Base-by-base conservation (phyloP, 2,888 invertebrate genomes). In the Synergus umbraculus region DNA sequence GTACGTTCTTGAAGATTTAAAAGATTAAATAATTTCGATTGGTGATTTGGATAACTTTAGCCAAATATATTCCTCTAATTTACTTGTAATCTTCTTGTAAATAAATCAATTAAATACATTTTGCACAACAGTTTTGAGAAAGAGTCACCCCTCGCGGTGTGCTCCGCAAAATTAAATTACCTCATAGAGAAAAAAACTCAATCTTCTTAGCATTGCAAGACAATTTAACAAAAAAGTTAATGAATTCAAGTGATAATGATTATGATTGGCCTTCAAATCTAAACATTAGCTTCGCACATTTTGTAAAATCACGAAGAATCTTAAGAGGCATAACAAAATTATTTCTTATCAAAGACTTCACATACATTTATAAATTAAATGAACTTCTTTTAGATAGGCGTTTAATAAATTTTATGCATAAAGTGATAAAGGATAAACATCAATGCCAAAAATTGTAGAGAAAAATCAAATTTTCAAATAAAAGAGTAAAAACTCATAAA, bases 161-260 rank as follows among this genome's bases (percentile, higher is more conserved):
- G 4, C 37, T 37, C 4, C 37, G 37, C 2, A 22, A 60, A 60
- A 22, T 18, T 18, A 60, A 60, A 60, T 60, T 60, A 10, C 5
- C 18, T 60, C 13, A 8, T 13, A 41, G 18, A 44, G 54, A 77
- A 29, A 43, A 66, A 65, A 77, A 65, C 64, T 77, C 15, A 65
- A 65, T 65, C 49, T 58, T 65, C 63, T 77, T 12, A 66, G 29
- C n/a, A 15, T 37, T 65, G 41, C 43, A 54, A 41, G 54, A 22
- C 43, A 78, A 58, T 60, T 69, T 29, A 13, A 78, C 60, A 22
- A 69, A 67, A 58, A 78, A 78, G 58, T 41, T 67, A 41, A 78
- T 78, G 41, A 29, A 77, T 77, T 67, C 69, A 69, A 60, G 22
- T 15, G 12, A 69, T 69, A 29, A 69, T 44, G 54, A 66, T 44